Evolutionary conservation across 2,113 vertebrate genomes (phyloP), one percentile per base, ranked within the genome.

Genomic region (Triplophysa tibetana): DNA sequence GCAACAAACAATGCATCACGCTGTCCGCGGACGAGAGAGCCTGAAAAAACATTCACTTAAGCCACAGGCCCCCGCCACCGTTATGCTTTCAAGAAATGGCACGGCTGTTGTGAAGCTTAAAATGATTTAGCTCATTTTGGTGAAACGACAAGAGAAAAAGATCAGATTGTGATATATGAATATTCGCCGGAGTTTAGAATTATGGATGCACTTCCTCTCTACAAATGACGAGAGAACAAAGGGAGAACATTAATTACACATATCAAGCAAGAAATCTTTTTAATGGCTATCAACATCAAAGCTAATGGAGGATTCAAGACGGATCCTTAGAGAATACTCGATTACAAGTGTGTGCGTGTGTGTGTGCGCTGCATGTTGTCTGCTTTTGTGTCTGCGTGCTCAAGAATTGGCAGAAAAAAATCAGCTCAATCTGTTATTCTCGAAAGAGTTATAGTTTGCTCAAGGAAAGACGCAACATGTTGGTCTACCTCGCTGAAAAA

Each of bases 271-370:
- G 74, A 82, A 82, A 84, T 86, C 79, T 82, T 81, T 81, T 88
- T 89, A 82, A 88, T 88, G 81, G 86, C 67, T 74, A 90, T 90
- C 87, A 89, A 90, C 86, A 87, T 89, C 88, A 90, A 89, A 89
- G 87, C 70, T 85, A 87, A 80, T 70, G 82, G 80, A 70, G 67
- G 68, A 83, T 76, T 75, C 87, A 88, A 88, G 89, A 86, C 56
- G 62, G 81, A 81, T 88, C 86, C 82, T 79, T 82, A 62, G 88
- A 87, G 85, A 89, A 82, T 82, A 75, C 58, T 82, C 23, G 61
- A 33, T 77, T 72, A 50, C 72, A 60, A 68, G 43, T 45, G 14
- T 60, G 58, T 66, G 72, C 77, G 17, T 82, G 72, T 78, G 17
- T 82, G 43, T 76, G 33, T 74, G 33, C 7, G 33, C 33, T 38